Evolutionary conservation across 53 echinoderm and acorn worm genomes (phyloP), one percentile per base, ranked within the genome.

Genomic region (Hippasteria phrygiana): DNA sequence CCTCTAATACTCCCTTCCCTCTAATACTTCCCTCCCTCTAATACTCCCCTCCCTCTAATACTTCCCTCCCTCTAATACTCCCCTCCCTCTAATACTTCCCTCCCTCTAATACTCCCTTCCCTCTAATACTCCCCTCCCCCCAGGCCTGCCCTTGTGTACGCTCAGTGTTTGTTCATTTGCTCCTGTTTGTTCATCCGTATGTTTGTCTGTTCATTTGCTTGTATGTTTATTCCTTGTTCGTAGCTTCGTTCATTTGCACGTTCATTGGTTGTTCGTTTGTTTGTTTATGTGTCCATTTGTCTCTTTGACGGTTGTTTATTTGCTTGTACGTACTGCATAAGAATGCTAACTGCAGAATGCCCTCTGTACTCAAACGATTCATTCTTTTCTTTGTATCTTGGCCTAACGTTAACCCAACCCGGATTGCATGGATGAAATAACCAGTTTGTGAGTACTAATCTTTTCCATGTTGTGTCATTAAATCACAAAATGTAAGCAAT

Each of bases 391-490:
- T 31, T 28, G 28, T 26, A 41, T 29, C 42, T 46, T 11, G 85
- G 36, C 51, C 37, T 38, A 47, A 71, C 50, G 38, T 40, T 59
- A 79, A 56, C 83, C 83, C 45, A 14, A 31, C 51, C 85, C 34
- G 85, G 53, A 85, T 50, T 85, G 85, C 85, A 71, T 85, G 85
- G 51, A 69, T 69, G 54, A 48, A 85, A 47, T 85, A 85, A 85
- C 82, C 70, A 85, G 85, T 85, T 85, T 71, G 85, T 85, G 85
- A 85, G 85, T 85, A 85, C 46, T 38, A 48, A 47, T 41, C 22
- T 69, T 6, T 48, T 48, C 8, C 45, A 32, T n/a, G 32, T 48
- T 27, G 7, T 16, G 24, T 48, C 50, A 48, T 76, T n/a, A 29
- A n/a, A n/a, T n/a, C n/a, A n/a, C n/a, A n/a, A n/a, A n/a, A n/a